Conservation (phyloP, 2,797 vertebrate species). For the Neomorphus geoffroyi region DNA sequence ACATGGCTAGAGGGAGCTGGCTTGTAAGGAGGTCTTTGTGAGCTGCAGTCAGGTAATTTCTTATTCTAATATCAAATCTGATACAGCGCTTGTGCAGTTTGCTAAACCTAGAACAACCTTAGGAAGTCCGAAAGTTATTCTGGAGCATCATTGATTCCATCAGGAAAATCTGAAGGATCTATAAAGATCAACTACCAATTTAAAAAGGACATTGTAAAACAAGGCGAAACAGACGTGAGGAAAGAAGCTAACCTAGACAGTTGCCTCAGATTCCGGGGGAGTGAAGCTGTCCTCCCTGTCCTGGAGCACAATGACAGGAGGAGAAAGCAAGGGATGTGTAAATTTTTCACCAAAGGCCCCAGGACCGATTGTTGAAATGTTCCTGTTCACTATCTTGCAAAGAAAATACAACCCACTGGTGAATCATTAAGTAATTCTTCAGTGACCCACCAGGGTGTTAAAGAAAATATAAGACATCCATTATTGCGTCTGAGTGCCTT, state of each 20-base stretch:
- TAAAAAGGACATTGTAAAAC: background rate
- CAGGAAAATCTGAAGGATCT: background rate
- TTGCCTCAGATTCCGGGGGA: background rate
- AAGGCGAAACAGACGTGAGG: background rate
- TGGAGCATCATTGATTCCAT: background rate
- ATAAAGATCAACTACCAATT: background rate
- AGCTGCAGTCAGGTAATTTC: background rate
- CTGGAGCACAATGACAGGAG: background rate
- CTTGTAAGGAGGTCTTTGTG: background rate
- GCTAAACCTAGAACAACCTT: background rate
- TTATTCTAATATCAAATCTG: background rate
- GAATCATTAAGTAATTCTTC: background rate
- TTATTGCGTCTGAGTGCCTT: background rate
- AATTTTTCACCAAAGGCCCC: fast-evolving
- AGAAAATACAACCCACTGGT: background rate
- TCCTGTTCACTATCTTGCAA: background rate
- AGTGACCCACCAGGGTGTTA: background rate
- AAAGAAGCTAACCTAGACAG: background rate
- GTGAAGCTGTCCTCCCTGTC: background rate
- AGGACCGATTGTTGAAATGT: fast-evolving
- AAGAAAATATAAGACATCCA: background rate
- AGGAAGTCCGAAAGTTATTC: background rate
- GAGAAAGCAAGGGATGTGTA: background rate
- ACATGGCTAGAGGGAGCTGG: background rate
- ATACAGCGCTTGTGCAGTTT: background rate